A percentile compares a stretch with the other conserved stretches of the same genome.
phyloP scores from a whole-genome alignment of 2,888 invertebrate species.

The Thecophora atra region DNA sequence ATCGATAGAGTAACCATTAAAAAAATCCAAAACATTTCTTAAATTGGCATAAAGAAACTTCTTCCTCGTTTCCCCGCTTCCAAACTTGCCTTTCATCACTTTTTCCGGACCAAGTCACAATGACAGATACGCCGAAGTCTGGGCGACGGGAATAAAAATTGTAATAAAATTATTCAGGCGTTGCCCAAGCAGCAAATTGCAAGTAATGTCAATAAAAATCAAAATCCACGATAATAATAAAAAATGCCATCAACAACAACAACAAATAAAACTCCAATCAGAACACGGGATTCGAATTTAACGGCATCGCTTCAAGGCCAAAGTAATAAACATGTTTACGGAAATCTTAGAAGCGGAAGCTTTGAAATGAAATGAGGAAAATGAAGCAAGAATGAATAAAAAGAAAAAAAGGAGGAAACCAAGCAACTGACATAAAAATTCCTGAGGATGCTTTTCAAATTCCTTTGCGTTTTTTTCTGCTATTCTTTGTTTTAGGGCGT shows the following conservation, averaged over 20 bases:
- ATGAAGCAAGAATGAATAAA: too few species aligned
- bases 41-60: background rate
- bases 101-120: too few species aligned
- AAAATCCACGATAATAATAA: background rate
- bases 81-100: too few species aligned
- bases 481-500: too few species aligned
- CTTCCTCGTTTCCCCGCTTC: too few species aligned
- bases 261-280: background rate
- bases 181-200: background rate
- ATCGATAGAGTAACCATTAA: too few species aligned
- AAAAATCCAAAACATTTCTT: background rate
- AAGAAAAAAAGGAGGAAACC: too few species aligned
- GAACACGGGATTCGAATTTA: background rate
- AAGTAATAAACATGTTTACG: background rate
- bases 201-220: background rate
- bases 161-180: background rate
- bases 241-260: background rate
- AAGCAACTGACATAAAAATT: too few species aligned
- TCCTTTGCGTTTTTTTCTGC: too few species aligned
- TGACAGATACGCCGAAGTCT: background rate
- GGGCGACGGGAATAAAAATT: background rate
- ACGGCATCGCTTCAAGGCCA: background rate
- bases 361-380: too few species aligned
- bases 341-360: background rate
- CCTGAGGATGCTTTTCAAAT: too few species aligned